Evolutionary conservation across 2,888 invertebrate genomes (phyloP), one percentile per base, ranked within the genome.

Genomic region (Melinopterus prodromus): DNA sequence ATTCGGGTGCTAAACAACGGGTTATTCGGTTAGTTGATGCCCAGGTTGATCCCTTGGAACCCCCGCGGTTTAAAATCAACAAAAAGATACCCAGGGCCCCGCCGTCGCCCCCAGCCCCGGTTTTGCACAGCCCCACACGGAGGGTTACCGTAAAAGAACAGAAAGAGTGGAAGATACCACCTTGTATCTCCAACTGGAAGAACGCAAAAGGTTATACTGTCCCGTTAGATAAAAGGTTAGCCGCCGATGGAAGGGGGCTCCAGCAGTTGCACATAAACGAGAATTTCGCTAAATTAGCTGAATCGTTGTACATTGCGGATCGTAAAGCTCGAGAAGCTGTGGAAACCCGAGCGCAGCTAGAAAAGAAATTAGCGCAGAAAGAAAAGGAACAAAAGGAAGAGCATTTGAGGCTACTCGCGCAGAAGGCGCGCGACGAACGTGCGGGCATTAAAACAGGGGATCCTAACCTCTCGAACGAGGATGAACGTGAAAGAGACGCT

Each of bases 111-210:
- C 99, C 99, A 16, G 99, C 99, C 6, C 99, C 99, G 0, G 99
- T 99, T 12, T 92, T 99, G 90, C 99, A 99, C 90, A 99, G 99
- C 0, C 99, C 99, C 0, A 98, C 99, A 0, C 92, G 99, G 78
- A 95, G 99, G 88, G 98, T 98, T 0, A 98, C 99, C 2, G 99
- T 99, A 0, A 99, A 99, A 87, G 99, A 99, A 88, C 99, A 99
- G 88, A 95, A 98, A 81, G 99, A 99, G 89, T 99, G 99, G 99
- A 99, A 99, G 90, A 96, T 97, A 84, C 99, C 99, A 6, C 99
- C 99, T 0, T 99, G 99, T 86, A 99, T 99, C 83, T 98, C 97
- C 0, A 99, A 99, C 88, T 99, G 99, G 99, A 99, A 99, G 90
- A 99, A 99, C 89, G 97, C 99, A 5, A 99, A 98, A 89, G 94